Conservation (phyloP, 2,888 invertebrate species). For the Rhodophaea formosa region DNA sequence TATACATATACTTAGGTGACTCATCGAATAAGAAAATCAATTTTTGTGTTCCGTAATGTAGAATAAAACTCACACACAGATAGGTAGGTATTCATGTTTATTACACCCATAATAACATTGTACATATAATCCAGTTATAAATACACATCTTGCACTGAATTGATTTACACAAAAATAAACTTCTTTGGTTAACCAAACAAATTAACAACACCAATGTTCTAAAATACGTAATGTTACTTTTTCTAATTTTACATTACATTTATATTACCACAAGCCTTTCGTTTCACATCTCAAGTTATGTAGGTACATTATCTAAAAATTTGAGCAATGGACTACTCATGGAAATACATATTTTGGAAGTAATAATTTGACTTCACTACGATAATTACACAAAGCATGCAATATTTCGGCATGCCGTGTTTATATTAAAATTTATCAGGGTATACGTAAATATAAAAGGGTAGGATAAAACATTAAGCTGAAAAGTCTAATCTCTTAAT, state of each 20-base stretch:
- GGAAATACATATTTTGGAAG: conserved; percentile 36
- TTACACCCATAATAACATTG: conserved; percentile 69
- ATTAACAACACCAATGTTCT: conserved; percentile 69
- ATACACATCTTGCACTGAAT: conserved; percentile 65
- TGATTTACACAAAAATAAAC: conserved; percentile 74
- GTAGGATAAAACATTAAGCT: conserved; percentile 43
- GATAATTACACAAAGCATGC: conserved; percentile 52
- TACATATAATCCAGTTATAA: conserved; percentile 67
- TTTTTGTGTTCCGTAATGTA: too few species aligned
- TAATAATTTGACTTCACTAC: conserved; percentile 50
- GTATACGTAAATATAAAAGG: conserved; percentile 39
- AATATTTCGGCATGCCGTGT: conserved; percentile 32
- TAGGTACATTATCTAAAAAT: conserved; percentile 43
- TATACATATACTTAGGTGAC: too few species aligned
- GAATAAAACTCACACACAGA: too few species aligned
- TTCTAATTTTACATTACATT: conserved; percentile 42
- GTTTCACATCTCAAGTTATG: conserved; percentile 50
- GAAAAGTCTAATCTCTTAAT: conserved; percentile 38
- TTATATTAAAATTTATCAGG: conserved; percentile 35
- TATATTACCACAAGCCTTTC: conserved; percentile 67
- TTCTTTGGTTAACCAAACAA: conserved; percentile 77
- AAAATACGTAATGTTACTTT: conserved; percentile 43
- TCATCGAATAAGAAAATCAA: too few species aligned
- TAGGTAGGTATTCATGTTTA: conserved; percentile 72
- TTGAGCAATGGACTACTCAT: conserved; percentile 55